Evolutionary conservation across 2,888 invertebrate species (phyloP).

Genomic region (Ormia ochracea): DNA sequence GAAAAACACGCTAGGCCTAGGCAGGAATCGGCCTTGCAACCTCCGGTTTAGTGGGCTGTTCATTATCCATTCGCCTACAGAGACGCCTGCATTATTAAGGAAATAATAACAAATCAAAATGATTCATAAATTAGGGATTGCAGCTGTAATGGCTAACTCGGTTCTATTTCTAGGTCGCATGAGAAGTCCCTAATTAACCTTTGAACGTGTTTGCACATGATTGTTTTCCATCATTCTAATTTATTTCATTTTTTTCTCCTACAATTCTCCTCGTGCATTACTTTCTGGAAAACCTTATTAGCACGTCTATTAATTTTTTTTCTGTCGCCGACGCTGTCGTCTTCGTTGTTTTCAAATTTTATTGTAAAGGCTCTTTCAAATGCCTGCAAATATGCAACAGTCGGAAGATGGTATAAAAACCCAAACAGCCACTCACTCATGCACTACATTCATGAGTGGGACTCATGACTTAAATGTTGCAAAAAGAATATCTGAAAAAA

Average conservation of each 20-base stretch:
- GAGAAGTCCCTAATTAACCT: background rate
- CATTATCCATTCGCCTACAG: too few relatives aligned
- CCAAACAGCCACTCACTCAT: conserved; percentile 41
- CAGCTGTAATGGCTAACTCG: too few relatives aligned
- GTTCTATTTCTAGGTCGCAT: too few relatives aligned
- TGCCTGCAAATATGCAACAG: conserved; percentile 65
- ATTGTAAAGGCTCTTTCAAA: conserved; percentile 1
- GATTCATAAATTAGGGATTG: too few relatives aligned
- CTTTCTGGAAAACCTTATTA: conserved; percentile 45
- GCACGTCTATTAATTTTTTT: too few relatives aligned
- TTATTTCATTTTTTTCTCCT: conserved; percentile 11
- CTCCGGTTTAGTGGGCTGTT: too few relatives aligned
- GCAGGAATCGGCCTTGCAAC: too few relatives aligned
- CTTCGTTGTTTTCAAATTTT: background rate
- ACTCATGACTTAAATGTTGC: conserved; percentile 46
- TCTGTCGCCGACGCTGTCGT: background rate
- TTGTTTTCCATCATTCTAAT: background rate
- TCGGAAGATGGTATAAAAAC: conserved; percentile 54
- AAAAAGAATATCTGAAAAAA: background rate
- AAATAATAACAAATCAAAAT: too few relatives aligned
- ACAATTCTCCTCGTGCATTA: background rate
- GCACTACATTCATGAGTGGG: conserved; percentile 30
- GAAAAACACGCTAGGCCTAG: too few relatives aligned
- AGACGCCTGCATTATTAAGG: too few relatives aligned
- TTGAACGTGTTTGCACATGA: background rate